Conservation (phyloP, 2,113 vertebrate species). For the Saguinus midas region DNA sequence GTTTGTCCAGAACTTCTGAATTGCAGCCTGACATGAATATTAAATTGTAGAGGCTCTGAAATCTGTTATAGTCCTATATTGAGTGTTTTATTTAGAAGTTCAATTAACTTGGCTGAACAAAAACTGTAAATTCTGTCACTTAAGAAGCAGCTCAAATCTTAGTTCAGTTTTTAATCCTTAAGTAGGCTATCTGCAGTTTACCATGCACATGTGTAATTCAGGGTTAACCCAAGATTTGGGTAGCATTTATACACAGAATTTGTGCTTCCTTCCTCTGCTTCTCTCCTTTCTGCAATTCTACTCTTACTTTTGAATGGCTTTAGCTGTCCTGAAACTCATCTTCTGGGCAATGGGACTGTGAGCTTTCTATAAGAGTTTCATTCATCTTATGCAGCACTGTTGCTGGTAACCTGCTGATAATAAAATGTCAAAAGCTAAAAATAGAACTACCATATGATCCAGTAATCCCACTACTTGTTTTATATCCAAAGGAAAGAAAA, state of each 20-base stretch:
- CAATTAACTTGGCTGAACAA: not conserved
- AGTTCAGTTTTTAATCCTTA: not conserved
- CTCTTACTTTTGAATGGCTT: not conserved
- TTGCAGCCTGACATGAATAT: not conserved
- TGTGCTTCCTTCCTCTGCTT: not conserved
- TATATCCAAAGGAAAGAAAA: not conserved
- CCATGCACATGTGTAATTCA: not conserved
- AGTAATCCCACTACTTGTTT: not conserved
- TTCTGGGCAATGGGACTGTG: not conserved
- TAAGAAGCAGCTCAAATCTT: not conserved
- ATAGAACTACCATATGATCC: not conserved
- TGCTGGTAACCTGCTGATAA: not conserved
- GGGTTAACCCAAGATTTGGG: not conserved
- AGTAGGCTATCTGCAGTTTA: not conserved
- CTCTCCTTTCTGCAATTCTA: not conserved
- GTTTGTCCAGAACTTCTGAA: not conserved
- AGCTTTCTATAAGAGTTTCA: not conserved
- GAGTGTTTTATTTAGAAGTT: not conserved
- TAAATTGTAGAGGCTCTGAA: not conserved
- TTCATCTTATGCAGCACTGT: not conserved
- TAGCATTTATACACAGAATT: not conserved
- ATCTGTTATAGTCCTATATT: not conserved
- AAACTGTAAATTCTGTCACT: not conserved
- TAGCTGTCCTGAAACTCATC: not conserved
- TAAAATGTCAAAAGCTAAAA: not conserved